Percentiles rank a stretch among this genome's conserved stretches.
phyloP scores from a whole-genome alignment of 2,888 invertebrate genomes.

The Stenodera caucasica region DNA sequence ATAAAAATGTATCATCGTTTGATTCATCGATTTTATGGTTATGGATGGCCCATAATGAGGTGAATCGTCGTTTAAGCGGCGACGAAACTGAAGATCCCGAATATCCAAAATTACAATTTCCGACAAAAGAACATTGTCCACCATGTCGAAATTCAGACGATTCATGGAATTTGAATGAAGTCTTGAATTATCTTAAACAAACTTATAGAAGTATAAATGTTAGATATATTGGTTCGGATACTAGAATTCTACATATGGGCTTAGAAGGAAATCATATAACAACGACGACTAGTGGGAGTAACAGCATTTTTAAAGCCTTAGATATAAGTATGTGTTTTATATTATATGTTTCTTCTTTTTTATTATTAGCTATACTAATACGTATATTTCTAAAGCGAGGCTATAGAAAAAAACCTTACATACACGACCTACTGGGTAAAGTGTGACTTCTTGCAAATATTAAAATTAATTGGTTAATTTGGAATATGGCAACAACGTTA shows the following conservation, averaged over 20 bases:
- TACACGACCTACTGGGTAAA: constrained; percentile 71
- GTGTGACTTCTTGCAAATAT: too few species aligned
- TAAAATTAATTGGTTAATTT: too few species aligned
- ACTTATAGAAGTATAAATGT: constrained; percentile 59
- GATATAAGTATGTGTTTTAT: constrained; percentile 54
- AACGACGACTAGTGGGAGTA: constrained; percentile 6
- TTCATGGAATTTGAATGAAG: constrained; percentile 65
- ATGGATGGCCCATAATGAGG: constrained; percentile 93
- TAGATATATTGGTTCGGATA: constrained; percentile 56
- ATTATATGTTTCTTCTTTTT: constrained; percentile 55
- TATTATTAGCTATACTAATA: constrained; percentile 66
- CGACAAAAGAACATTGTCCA: constrained; percentile 68
- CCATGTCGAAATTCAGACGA: constrained; percentile 62
- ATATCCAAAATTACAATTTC: constrained; percentile 89
- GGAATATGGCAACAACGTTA: constrained; percentile 16
- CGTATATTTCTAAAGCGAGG: constrained; percentile 72
- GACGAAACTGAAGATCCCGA: constrained; percentile 88
- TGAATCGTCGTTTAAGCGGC: constrained; percentile 83
- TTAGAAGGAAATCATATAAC: constrained; percentile 30
- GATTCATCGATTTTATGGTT: constrained; percentile 87
- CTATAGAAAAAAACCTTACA: constrained; percentile 74
- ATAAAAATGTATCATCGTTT: constrained; percentile 69
- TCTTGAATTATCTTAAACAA: constrained; percentile 64
- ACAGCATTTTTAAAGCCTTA: constrained; percentile 43
- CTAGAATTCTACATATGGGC: constrained; percentile 47